Evolutionary conservation across 2,888 invertebrate species (phyloP).

Genomic region (Bimastos eiseni): DNA sequence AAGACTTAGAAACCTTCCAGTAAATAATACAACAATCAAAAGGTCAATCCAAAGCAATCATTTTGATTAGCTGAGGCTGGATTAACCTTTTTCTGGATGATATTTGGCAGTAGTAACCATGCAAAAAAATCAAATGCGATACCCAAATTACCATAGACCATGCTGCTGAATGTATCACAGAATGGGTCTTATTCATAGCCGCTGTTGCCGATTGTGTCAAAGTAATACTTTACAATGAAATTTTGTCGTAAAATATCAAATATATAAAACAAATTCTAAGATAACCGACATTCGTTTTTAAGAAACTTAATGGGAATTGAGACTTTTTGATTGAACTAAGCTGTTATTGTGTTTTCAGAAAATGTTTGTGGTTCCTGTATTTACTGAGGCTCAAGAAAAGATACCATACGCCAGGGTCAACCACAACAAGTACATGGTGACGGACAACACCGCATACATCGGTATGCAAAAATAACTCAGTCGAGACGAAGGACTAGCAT

Average conservation of each 20-base stretch:
- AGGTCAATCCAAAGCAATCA: no score
- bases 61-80: no score
- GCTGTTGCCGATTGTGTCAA: no score
- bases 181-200: neutral
- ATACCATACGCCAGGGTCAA: constrained; percentile 90
- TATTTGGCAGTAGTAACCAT: no score
- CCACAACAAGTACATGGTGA: constrained; percentile 98
- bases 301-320: neutral
- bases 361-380: constrained; percentile 81
- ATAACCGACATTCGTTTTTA: neutral
- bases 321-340: neutral
- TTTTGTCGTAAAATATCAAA: neutral
- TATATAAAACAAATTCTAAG: neutral
- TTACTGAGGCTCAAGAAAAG: constrained; percentile 73
- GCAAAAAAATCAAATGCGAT: no score
- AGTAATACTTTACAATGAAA: no score
- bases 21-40: no score
- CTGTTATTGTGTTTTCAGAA: constrained; percentile 67
- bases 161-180: no score
- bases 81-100: no score
- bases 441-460: constrained; percentile 87
- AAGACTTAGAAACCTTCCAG: no score
- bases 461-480: constrained; percentile 66
- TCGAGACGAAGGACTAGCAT: neutral
- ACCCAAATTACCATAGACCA: no score